phyloP scores from a whole-genome alignment of 1,140 invertebrate species.

The Atopsyche davidsoni region DNA sequence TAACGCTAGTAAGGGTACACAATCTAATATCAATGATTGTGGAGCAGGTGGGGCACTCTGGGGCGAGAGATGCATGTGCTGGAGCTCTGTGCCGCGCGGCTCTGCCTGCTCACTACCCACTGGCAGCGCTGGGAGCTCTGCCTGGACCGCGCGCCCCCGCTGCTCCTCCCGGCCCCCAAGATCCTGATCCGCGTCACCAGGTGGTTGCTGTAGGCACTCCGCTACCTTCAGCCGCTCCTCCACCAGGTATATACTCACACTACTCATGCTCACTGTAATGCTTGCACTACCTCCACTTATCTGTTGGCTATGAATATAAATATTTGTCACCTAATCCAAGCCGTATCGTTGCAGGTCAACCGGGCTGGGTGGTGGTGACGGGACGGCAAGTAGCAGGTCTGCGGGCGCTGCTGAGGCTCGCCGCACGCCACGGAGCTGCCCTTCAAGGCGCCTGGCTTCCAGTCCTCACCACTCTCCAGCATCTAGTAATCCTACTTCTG shows the following conservation, averaged over 20 bases:
- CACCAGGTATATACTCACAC: slow-evolving; percentile 60
- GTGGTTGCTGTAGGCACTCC: slow-evolving; percentile 92
- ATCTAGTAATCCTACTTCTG: slow-evolving; percentile 56
- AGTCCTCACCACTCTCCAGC: slow-evolving; percentile 90
- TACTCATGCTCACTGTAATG: not conserved
- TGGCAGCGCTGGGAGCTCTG: slow-evolving; percentile 70
- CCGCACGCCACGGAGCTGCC: slow-evolving; percentile 88
- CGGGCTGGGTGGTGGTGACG: slow-evolving; percentile 97
- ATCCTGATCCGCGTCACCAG: slow-evolving; percentile 73
- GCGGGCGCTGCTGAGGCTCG: slow-evolving; percentile 80
- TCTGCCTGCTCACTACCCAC: slow-evolving; percentile 89
- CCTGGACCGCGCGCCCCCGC: slow-evolving; percentile 53
- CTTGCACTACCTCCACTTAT: not conserved
- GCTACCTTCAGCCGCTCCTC: slow-evolving; percentile 74
- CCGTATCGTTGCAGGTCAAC: slow-evolving; percentile 53
- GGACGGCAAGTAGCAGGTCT: slow-evolving; percentile 97
- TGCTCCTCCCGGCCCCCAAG: slow-evolving; percentile 40
- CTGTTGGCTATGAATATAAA: not conserved
- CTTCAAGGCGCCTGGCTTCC: slow-evolving; percentile 93
- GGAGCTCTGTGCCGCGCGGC: slow-evolving; percentile 92
- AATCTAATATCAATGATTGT: too few species aligned
- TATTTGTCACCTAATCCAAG: too few species aligned
- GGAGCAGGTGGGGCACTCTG: slow-evolving; percentile 37
- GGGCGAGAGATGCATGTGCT: slow-evolving; percentile 83
- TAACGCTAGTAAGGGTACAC: too few species aligned